Evolutionary conservation across 2,888 invertebrate genomes (phyloP).

Genomic region (Spodoptera littoralis): DNA sequence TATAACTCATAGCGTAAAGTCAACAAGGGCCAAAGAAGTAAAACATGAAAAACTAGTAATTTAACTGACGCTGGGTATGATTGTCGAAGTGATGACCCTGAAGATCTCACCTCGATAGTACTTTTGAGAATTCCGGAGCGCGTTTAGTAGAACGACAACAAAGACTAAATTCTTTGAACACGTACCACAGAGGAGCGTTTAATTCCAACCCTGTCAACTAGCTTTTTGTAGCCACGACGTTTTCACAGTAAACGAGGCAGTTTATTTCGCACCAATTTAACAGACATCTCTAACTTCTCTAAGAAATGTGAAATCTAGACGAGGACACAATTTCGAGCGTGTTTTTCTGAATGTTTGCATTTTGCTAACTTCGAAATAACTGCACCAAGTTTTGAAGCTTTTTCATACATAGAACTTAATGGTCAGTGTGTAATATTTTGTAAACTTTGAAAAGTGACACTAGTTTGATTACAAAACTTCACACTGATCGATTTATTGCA

Average conservation of each 20-base stretch:
- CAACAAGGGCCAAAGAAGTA: constrained; percentile 3
- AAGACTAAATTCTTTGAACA: constrained; percentile 78
- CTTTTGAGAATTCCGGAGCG: constrained; percentile 70
- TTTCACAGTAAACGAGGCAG: constrained; percentile 62
- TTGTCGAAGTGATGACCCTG: constrained; percentile 59
- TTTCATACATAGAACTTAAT: no score
- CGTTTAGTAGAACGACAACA: constrained; percentile 68
- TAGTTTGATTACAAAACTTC: constrained; percentile 3
- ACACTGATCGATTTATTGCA: constrained; percentile 31
- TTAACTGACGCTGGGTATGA: constrained; percentile 35
- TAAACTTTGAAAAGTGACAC: neutral
- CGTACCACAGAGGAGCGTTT: constrained; percentile 67
- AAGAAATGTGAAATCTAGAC: constrained; percentile 21
- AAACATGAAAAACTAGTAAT: constrained; percentile 13
- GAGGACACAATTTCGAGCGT: constrained; percentile 3
- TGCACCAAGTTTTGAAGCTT: no score
- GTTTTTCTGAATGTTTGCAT: neutral
- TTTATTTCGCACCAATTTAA: constrained; percentile 67
- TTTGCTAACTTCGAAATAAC: no score
- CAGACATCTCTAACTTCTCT: constrained; percentile 44
- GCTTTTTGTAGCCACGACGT: constrained; percentile 59
- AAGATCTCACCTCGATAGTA: constrained; percentile 67
- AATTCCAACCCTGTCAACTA: constrained; percentile 73
- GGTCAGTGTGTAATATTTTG: no score
- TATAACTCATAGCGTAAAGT: no score